phyloP scores from a whole-genome alignment of 2,113 vertebrate genomes.

The Microcebus murinus region DNA sequence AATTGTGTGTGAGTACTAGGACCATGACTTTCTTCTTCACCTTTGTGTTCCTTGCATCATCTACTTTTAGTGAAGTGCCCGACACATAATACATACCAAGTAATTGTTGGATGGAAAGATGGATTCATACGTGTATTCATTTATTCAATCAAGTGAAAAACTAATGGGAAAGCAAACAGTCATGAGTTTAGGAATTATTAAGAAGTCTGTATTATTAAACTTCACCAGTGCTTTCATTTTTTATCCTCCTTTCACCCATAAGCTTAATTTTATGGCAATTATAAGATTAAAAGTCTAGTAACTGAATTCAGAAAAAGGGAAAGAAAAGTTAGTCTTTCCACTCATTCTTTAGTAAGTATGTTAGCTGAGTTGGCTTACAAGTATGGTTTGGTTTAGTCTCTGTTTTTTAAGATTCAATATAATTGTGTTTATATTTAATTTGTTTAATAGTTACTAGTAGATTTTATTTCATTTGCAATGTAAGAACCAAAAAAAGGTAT shows the following conservation, averaged over 20 bases:
- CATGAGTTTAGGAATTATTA: neutral
- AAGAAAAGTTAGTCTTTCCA: neutral
- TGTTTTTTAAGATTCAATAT: neutral
- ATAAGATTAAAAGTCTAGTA: neutral
- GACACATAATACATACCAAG: too few species aligned
- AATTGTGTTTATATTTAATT: conserved; percentile 17
- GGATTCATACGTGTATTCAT: neutral
- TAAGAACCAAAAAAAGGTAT: neutral
- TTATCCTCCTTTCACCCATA: neutral
- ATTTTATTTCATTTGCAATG: conserved; percentile 44
- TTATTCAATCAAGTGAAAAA: neutral
- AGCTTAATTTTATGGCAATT: neutral
- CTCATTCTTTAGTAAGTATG: neutral
- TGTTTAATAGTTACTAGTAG: neutral
- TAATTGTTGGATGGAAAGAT: neutral
- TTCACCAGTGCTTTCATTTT: neutral
- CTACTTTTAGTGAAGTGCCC: neutral
- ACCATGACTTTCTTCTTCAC: neutral
- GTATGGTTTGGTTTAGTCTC: neutral
- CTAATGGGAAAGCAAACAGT: conserved; percentile 1
- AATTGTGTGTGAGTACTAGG: neutral
- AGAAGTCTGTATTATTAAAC: neutral
- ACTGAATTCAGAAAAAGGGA: neutral
- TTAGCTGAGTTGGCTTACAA: conserved; percentile 25
- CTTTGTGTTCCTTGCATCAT: neutral